Base-by-base conservation (phyloP, 2,888 invertebrate genomes). In the Bugulina stolonifera region DNA sequence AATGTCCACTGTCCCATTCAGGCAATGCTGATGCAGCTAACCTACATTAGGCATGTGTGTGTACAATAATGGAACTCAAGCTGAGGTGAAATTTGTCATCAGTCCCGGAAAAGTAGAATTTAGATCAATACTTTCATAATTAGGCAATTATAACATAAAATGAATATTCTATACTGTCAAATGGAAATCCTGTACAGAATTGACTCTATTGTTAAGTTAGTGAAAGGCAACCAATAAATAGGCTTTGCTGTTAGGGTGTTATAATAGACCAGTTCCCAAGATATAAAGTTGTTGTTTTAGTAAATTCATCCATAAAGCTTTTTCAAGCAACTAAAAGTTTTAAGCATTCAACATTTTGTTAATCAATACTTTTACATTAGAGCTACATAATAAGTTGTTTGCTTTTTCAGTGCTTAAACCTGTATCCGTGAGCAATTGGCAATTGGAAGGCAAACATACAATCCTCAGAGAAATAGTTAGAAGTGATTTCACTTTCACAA, bases 281-380 rank as follows among this genome's bases (percentile, higher is more conserved):
- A 34, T 34, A 64, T 64, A 22, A n/a, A 22, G 25, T 64, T 32
- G 64, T 64, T 64, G 32, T 64, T 64, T 64, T 64, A 64, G 64
- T 27, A 64, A 22, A 64, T 29, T 64, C 64, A 64, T 25, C 22
- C 64, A 64, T 32, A 32, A 64, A 32, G 64, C 32, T 32, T 64
- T 64, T 32, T 25, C 27, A 64, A 14, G 29, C 10, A 14, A 27
- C 57, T 64, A 64, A 32, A 64, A 32, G 64, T 64, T 64, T 64
- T 64, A 64, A 29, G 27, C 5, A 34, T 64, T 64, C 32, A 64
- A 55, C 64, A 43, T 5, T 18, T 10, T 5, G 43, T 43, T 43
- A 43, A 43, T 43, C 43, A 43, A 43, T 43, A 43, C 18, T 43
- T 43, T 18, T 43, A 5, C 5, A 5, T 10, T 43, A 10, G 5